Percentiles rank a stretch among this genome's conserved stretches.
Evolutionary conservation across 2,888 invertebrate species (phyloP).

Genomic region (Dioctria linearis): DNA sequence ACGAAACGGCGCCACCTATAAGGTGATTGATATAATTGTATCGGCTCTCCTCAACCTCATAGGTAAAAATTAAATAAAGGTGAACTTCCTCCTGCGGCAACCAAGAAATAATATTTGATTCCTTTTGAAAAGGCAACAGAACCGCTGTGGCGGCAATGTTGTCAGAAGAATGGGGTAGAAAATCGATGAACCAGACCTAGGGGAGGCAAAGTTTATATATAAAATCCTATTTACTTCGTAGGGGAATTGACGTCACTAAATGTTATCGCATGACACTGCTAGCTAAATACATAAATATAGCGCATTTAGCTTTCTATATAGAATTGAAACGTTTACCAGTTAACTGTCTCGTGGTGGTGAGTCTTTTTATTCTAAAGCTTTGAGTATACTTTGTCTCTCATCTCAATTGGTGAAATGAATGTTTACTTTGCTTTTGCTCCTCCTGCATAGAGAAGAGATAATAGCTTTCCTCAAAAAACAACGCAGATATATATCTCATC

Average conservation of each 20-base stretch:
- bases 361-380: too few species aligned
- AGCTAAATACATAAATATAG: too few species aligned
- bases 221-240: background rate
- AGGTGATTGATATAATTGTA: too few species aligned
- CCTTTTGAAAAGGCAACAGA: conserved; percentile 10
- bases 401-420: too few species aligned
- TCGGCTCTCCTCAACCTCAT: background rate
- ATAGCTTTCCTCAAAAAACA: too few species aligned
- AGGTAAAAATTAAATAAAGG: conserved; percentile 55
- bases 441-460: too few species aligned
- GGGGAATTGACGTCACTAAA: conserved; percentile 53
- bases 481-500: background rate
- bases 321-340: background rate
- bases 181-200: conserved; percentile 1
- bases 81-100: conserved; percentile 27
- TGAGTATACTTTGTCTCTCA: too few species aligned
- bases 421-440: too few species aligned
- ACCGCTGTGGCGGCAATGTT: conserved; percentile 4
- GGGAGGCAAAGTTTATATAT: too few species aligned
- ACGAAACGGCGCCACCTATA: conserved; percentile 20
- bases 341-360: too few species aligned
- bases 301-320: background rate
- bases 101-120: too few species aligned
- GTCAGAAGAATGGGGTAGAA: conserved; percentile 13
- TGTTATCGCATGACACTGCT: too few species aligned